Evolutionary conservation across 1,140 invertebrate species (phyloP), one percentile per base, ranked within the genome.

Genomic region (Tenebrio molitor): DNA sequence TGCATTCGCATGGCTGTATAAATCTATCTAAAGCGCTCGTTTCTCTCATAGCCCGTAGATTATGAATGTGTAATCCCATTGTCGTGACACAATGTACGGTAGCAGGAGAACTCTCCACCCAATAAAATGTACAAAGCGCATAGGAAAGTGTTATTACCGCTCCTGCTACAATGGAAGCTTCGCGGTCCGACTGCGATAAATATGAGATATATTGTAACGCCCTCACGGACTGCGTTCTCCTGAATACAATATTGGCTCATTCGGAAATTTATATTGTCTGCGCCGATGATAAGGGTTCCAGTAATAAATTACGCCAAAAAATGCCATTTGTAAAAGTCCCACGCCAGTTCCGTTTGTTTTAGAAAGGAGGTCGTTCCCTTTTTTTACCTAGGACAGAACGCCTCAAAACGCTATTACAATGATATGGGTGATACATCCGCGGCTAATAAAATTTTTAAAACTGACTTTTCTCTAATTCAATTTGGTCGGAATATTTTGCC

Each of bases 221-320:
- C 73, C 74, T 70, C 29, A 53, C 72, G 67, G 69, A 58, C 74
- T 53, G 58, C 53, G 50, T 70, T 63, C 58, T 62, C 36, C 46
- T 68, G 66, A 76, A 74, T 74, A 76, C 72, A 79, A 77, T 79
- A 81, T 78, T 78, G 78, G 75, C 69, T 69, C 73, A 78, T 80
- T 80, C 74, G 74, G 72, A 79, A 81, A 80, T 79, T 79, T 80
- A 80, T 81, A 80, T 79, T 79, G 78, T 79, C 77, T 73, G 77
- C 73, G 75, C 74, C 79, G 77, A 77, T 80, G 80, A 81, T 81
- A 80, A 81, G 79, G 80, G 77, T 79, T 71, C 69, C 71, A 71
- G 71, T 76, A 79, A 81, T 81, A 80, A 80, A 81, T 81, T 76
- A 77, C 68, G 50, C 36, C 69, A 76, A 81, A 80, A 81, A 80